These are phyloP conservation scores for Onychostoma macrolepis DNA, from an alignment of 2,113 vertebrate species.

Conservation along the genomic window DNA sequence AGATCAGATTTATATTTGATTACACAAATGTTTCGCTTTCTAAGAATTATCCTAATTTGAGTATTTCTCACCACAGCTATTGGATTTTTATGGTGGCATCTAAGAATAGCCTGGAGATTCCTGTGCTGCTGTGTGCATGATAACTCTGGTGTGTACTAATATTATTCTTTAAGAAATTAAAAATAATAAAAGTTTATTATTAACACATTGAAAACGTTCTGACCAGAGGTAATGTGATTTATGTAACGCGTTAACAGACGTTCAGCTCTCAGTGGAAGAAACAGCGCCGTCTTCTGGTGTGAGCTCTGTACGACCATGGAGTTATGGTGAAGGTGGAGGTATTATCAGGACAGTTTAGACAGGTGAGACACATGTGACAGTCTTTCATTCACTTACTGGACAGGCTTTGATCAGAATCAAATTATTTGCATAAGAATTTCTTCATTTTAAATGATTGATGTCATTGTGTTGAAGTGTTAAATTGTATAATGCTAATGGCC, in stretches of 20 bases:
- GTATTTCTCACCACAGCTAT: neutral
- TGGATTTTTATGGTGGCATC: neutral
- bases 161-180: neutral
- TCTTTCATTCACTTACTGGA: neutral
- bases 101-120: neutral
- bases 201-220: neutral
- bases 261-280: neutral
- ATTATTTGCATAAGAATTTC: neutral
- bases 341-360: neutral
- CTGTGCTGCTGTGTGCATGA: neutral
- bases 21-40: neutral
- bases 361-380: neutral
- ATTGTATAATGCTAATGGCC: neutral
- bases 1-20: neutral
- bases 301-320: neutral
- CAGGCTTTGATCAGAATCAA: no score
- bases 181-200: neutral
- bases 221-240: neutral
- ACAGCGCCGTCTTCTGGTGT: neutral
- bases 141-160: neutral
- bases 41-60: neutral
- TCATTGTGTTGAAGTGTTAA: neutral
- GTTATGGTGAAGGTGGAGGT: neutral
- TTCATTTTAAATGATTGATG: neutral
- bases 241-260: neutral